Conservation (phyloP, 1,140 invertebrate genomes). For the Lysiphlebus fabarum region DNA sequence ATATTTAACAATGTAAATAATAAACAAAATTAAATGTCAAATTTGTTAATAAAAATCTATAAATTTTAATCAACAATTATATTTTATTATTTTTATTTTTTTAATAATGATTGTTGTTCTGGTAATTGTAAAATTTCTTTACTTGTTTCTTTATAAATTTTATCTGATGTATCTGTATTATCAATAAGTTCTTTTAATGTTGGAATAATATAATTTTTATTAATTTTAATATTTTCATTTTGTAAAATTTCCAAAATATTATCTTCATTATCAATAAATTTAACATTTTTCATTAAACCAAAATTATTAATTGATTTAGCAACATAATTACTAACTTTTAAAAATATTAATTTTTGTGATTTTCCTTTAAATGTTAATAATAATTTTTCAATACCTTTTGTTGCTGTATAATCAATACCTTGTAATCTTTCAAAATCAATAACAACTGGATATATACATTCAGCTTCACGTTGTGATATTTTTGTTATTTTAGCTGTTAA, state of each 20-base stretch:
- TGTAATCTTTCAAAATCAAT: conserved; percentile 61
- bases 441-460: conserved; percentile 54
- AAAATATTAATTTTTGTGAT: conserved; percentile 42
- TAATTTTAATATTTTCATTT: conserved; percentile 20
- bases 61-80: no score
- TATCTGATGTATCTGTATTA: neutral
- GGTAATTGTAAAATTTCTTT: neutral
- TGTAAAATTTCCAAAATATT: conserved; percentile 30
- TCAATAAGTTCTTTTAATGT: conserved; percentile 11
- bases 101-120: conserved; percentile 18
- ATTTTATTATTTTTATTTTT: neutral
- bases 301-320: conserved; percentile 32
- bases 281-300: conserved; percentile 32
- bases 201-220: conserved; percentile 18
- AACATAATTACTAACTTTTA: conserved; percentile 38
- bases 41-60: no score
- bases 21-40: no score
- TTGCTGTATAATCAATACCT: conserved; percentile 64
- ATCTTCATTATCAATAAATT: conserved; percentile 35
- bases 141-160: neutral
- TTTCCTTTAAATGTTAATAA: conserved; percentile 40
- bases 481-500: conserved; percentile 55
- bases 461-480: conserved; percentile 42
- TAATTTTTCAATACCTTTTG: conserved; percentile 52
- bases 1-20: no score